phyloP scores from a whole-genome alignment of 2,797 vertebrate species.

The Argyrosomus regius region DNA sequence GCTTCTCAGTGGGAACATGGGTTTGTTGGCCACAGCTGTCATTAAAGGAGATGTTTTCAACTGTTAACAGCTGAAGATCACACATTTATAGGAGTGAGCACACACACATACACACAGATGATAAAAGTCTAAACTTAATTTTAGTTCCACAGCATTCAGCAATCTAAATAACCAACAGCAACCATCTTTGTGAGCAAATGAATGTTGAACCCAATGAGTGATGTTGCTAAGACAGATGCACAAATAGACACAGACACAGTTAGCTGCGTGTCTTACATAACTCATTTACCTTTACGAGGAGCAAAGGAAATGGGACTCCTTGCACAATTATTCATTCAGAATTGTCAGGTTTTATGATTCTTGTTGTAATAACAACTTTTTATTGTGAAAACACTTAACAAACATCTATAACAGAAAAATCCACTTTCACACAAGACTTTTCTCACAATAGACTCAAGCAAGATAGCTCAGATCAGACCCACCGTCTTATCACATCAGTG shows the following conservation, averaged over 20 bases:
- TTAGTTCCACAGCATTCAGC: conserved; percentile 21
- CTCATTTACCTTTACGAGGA: not conserved
- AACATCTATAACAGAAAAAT: no score
- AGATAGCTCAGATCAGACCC: no score
- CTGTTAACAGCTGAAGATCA: conserved; percentile 66
- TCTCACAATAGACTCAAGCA: no score
- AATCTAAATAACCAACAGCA: conserved; percentile 5
- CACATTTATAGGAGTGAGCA: conserved; percentile 23
- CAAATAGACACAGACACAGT: conserved; percentile 9
- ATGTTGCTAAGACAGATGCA: conserved; percentile 10
- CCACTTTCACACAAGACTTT: no score
- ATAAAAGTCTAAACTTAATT: conserved; percentile 29
- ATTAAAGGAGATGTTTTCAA: conserved; percentile 62
- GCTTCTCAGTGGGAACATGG: conserved; percentile 54
- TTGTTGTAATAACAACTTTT: not conserved
- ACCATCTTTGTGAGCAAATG: not conserved
- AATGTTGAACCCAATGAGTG: not conserved
- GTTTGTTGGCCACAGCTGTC: conserved; percentile 75
- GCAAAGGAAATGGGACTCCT: not conserved
- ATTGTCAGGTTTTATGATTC: not conserved
- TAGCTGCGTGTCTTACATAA: not conserved
- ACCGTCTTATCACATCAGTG: not conserved
- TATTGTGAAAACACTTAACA: no score
- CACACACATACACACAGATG: conserved; percentile 14
- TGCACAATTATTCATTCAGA: not conserved